A percentile compares a stretch with the other conserved stretches of the same genome.
Evolutionary conservation across 2,797 vertebrate species (phyloP).

Genomic region (Labeo calbasu): DNA sequence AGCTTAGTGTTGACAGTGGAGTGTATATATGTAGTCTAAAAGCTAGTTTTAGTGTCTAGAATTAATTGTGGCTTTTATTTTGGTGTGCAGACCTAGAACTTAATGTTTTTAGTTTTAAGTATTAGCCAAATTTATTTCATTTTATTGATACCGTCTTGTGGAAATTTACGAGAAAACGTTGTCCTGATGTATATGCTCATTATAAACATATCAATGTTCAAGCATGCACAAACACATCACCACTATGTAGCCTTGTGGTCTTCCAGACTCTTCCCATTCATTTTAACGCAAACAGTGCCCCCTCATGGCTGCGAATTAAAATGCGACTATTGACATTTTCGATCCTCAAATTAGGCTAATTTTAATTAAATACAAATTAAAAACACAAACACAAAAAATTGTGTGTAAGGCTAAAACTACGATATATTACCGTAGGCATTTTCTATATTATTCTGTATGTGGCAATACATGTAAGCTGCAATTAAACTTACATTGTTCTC

Average conservation of each 20-base stretch:
- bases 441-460: no score
- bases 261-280: neutral
- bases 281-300: constrained; percentile 16
- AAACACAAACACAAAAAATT: neutral
- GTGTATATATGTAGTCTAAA: neutral
- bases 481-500: neutral
- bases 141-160: neutral
- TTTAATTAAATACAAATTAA: neutral
- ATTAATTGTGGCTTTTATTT: neutral
- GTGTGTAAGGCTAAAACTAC: neutral
- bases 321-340: neutral
- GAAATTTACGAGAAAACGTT: neutral
- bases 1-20: neutral
- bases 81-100: neutral
- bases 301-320: neutral
- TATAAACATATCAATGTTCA: neutral
- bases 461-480: neutral
- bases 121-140: neutral
- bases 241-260: neutral
- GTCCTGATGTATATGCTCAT: neutral
- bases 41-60: neutral
- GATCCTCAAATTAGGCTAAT: neutral
- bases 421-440: neutral
- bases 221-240: neutral
- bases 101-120: neutral